Evolutionary conservation across 2,113 vertebrate species (phyloP), one percentile per base, ranked within the genome.

Genomic region (Eonycteris spelaea): DNA sequence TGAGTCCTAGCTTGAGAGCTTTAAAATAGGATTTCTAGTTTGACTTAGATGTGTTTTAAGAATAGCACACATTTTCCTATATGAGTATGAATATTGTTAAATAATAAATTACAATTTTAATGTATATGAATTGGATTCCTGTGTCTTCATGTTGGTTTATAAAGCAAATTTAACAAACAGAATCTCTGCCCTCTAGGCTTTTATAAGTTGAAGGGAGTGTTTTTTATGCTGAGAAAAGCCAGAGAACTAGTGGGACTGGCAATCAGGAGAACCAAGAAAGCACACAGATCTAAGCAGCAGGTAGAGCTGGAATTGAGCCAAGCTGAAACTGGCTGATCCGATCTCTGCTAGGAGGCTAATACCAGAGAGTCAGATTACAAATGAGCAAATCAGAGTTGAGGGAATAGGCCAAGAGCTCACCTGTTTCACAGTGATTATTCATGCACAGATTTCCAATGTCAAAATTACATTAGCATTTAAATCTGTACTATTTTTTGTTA

Each of bases 1-100:
- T 45, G 57, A 90, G 38, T 70, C 93, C 5, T 79, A 85, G 18
- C 33, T 85, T 82, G 40, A 86, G 61, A 40, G 26, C n/a, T 88
- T 95, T 91, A 73, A 86, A 89, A 38, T 84, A 90, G 33, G 11
- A 57, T 94, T 86, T 80, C 48, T 77, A 59, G 18, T 88, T 78
- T 85, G 28, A 14, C 48, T 73, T 95, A 24, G 24, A 8, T 70
- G 16, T 86, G 38, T 96, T 92, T 84, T 84, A 92, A 83, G 55
- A 92, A 55, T 43, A 48, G 30, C 82, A 35, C n/a, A 70, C 35
- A 51, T 26, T 92, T 95, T 96, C 53, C n/a, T 21, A 79, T 92
- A 63, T 78, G 57, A 93, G 12, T 88, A n/a, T 89, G 38, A 24
- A 80, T 87, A 70, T 45, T 73, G 75, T 90, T 90, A 87, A 73